These are phyloP conservation scores for Coenonympha arcania DNA, from an alignment of 2,888 invertebrate genomes.

Conservation along the genomic window DNA sequence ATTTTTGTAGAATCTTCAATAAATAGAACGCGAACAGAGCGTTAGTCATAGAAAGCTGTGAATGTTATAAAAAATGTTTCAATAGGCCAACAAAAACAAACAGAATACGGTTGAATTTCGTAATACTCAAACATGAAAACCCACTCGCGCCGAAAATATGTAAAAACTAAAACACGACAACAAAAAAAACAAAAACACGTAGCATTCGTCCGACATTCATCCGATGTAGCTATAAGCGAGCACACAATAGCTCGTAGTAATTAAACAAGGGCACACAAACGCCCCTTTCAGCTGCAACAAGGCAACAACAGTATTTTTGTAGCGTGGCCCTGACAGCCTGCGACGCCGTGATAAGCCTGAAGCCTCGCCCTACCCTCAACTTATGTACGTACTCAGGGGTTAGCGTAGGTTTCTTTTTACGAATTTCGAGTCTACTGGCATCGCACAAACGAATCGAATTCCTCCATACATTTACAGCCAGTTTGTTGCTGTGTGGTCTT, in stretches of 20 bases:
- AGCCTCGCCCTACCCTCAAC: conserved; percentile 14
- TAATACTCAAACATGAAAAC: background rate
- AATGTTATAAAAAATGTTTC: too few relatives aligned
- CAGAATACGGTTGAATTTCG: too few relatives aligned
- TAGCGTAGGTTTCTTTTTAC: too few relatives aligned
- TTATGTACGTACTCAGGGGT: conserved; percentile 1
- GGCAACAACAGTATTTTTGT: conserved; percentile 66
- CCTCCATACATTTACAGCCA: too few relatives aligned
- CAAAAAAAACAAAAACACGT: background rate
- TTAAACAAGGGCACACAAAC: conserved; percentile 57
- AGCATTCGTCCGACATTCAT: conserved; percentile 15
- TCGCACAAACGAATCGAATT: too few relatives aligned
- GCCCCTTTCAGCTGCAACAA: conserved; percentile 51
- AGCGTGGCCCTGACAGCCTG: conserved; percentile 57
- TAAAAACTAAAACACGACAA: background rate
- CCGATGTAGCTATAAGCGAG: conserved; percentile 23
- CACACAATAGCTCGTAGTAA: conserved; percentile 56
- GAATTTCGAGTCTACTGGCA: too few relatives aligned
- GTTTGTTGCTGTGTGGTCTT: too few relatives aligned
- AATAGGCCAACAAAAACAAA: too few relatives aligned
- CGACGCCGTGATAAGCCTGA: conserved; percentile 52
- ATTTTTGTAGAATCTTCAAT: too few relatives aligned
- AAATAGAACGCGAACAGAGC: too few relatives aligned
- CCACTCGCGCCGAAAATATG: background rate
- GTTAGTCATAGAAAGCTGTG: too few relatives aligned